These are phyloP conservation scores for Hirtodrosophila confusa DNA, from an alignment of 2,888 invertebrate genomes.

Conservation along the genomic window DNA sequence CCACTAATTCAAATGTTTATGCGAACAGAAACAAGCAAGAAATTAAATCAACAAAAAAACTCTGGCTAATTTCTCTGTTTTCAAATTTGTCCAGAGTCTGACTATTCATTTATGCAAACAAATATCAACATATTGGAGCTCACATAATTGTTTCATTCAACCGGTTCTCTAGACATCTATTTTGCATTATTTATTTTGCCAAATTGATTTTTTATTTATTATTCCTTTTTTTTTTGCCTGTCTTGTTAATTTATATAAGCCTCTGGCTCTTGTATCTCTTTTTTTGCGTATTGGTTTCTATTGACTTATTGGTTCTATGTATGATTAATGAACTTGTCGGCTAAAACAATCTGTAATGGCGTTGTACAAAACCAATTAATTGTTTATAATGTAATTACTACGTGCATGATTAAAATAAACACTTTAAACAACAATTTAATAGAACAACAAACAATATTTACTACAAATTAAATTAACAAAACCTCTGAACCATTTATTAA, in stretches of 20 bases:
- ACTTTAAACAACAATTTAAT: too few species aligned
- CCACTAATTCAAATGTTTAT: conserved; percentile 33
- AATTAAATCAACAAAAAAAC: conserved; percentile 20
- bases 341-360: conserved; percentile 1
- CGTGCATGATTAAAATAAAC: too few species aligned
- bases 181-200: conserved; percentile 42
- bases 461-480: too few species aligned
- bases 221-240: conserved; percentile 1
- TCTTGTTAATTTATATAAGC: conserved; percentile 41
- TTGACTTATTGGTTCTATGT: conserved; percentile 20
- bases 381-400: too few species aligned
- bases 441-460: too few species aligned
- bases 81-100: conserved; percentile 13
- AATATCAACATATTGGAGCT: conserved; percentile 16
- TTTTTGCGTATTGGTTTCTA: conserved; percentile 19
- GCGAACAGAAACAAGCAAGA: conserved; percentile 3
- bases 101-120: conserved; percentile 42
- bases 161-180: conserved; percentile 25
- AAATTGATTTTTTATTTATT: conserved; percentile 33
- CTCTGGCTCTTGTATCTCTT: neutral
- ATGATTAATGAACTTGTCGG: conserved; percentile 18
- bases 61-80: conserved; percentile 45
- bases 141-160: conserved; percentile 31
- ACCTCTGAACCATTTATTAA: too few species aligned
- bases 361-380: neutral